Evolutionary conservation across 1,140 invertebrate species (phyloP).

Genomic region (Acyrthosiphon pisum): DNA sequence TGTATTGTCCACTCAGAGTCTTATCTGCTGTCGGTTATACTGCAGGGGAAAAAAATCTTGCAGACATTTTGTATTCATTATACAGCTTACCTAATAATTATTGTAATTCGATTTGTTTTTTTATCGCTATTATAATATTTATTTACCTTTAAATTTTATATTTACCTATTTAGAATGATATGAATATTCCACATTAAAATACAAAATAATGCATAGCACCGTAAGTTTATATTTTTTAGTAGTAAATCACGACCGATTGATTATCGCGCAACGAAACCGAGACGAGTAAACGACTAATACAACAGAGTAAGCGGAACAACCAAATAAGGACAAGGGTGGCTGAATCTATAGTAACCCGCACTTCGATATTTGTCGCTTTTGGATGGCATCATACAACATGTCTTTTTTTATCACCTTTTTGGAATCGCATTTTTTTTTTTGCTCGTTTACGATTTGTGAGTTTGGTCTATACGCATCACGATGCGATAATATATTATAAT

Average conservation of each 20-base stretch:
- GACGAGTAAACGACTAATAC: neutral
- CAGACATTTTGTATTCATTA: no score
- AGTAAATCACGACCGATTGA: no score
- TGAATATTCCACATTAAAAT: no score
- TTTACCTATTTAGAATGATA: neutral
- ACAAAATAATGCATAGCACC: no score
- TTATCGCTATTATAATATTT: neutral
- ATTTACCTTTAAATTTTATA: neutral
- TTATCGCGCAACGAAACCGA: neutral
- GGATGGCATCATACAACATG: neutral
- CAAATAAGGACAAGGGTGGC: neutral
- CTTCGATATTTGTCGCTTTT: neutral
- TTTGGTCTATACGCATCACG: neutral
- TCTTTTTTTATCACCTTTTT: neutral
- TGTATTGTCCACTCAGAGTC: no score
- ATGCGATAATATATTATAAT: conserved; percentile 14
- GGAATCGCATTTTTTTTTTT: neutral
- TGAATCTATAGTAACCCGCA: neutral
- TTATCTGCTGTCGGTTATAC: no score
- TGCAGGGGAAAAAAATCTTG: no score
- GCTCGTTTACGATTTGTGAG: neutral
- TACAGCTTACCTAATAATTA: neutral
- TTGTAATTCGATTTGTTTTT: neutral
- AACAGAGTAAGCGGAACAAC: neutral
- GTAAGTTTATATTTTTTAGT: no score